These are phyloP conservation scores for Sceloporus tristichus DNA, from an alignment of 2,113 vertebrate species.

Conservation along the genomic window DNA sequence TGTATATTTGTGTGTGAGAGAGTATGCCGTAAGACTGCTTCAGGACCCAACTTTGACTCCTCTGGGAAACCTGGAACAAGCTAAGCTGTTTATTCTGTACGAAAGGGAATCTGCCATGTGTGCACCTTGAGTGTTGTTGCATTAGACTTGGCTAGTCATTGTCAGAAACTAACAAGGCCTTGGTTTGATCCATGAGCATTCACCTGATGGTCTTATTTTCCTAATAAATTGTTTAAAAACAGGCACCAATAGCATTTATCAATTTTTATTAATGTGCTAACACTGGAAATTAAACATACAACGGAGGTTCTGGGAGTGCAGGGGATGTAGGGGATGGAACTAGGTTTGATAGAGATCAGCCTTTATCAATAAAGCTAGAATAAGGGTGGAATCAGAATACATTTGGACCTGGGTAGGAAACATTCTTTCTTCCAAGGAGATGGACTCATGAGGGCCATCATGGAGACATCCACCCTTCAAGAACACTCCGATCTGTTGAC, in stretches of 20 bases:
- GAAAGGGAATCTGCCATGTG: too few relatives aligned
- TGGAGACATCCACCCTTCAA: accelerated
- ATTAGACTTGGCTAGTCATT: too few relatives aligned
- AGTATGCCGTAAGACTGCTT: too few relatives aligned
- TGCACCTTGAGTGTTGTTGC: not conserved
- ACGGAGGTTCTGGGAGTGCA: not conserved
- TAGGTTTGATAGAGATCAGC: not conserved
- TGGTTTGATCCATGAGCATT: not conserved
- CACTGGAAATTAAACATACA: not conserved
- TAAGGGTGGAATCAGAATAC: not conserved
- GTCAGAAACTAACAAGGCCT: not conserved
- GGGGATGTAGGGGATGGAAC: too few relatives aligned
- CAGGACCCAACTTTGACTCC: not conserved
- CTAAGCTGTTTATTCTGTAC: not conserved
- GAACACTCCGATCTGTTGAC: slow-evolving; percentile 23
- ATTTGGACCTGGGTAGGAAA: not conserved
- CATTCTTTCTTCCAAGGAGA: not conserved
- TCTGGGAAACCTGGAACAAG: not conserved
- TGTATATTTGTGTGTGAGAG: not conserved
- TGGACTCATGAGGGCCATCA: accelerated
- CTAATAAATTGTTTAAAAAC: not conserved
- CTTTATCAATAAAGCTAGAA: not conserved
- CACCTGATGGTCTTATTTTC: not conserved
- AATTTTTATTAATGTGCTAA: slow-evolving; percentile 14
- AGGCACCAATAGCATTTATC: not conserved